These are phyloP conservation scores for Pherbina coryleti DNA, from an alignment of 2,888 invertebrate genomes.

Conservation along the genomic window DNA sequence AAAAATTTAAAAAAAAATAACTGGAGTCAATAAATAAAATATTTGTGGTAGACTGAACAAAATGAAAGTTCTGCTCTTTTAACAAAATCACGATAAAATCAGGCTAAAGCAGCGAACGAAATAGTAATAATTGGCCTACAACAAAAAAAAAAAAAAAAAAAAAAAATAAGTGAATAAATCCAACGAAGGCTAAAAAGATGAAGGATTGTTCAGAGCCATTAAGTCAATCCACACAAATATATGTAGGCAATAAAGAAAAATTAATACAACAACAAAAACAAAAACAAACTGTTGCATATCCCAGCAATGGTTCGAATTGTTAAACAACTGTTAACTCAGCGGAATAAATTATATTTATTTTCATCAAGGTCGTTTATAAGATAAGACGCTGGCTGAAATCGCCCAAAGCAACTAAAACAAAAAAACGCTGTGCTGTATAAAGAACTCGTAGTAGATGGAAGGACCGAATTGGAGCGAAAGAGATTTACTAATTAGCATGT, in stretches of 20 bases:
- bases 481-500: slow-evolving; percentile 26
- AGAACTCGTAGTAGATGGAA: not conserved
- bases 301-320: not conserved
- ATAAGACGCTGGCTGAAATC: not conserved
- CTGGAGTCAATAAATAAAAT: slow-evolving; percentile 2
- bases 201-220: slow-evolving; percentile 7
- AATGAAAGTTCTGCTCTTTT: not conserved
- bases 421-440: not conserved
- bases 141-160: not conserved
- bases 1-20: not conserved
- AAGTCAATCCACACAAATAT: not conserved
- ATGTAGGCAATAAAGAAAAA: not conserved
- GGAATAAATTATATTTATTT: slow-evolving; percentile 28
- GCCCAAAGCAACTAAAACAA: slow-evolving; percentile 2
- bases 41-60: slow-evolving; percentile 5
- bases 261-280: not conserved
- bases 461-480: slow-evolving; percentile 1
- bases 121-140: not conserved
- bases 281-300: not conserved
- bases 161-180: no score
- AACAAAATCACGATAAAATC: not conserved
- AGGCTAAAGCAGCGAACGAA: not conserved
- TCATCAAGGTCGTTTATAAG: slow-evolving; percentile 23
- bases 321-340: slow-evolving; percentile 16
- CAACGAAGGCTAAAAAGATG: not conserved